phyloP scores from a whole-genome alignment of 1,140 invertebrate genomes.

The Pararge aegeria region DNA sequence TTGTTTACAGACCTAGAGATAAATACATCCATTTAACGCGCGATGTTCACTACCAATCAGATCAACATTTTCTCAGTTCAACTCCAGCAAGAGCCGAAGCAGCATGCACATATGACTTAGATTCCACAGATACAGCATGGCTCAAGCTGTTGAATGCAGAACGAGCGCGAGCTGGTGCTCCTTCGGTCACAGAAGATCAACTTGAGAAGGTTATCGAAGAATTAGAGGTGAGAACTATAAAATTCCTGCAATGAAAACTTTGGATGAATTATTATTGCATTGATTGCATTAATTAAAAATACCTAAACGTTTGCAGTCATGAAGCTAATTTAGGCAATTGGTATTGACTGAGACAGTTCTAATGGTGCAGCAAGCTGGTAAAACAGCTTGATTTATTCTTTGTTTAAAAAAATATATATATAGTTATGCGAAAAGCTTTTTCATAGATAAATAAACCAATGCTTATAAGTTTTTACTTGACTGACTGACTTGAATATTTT shows the following conservation, averaged over 20 bases:
- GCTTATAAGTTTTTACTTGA: neutral
- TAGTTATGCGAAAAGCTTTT: no score
- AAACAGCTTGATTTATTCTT: no score
- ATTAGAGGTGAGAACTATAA: slow-evolving; percentile 84
- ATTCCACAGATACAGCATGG: slow-evolving; percentile 96
- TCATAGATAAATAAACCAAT: no score
- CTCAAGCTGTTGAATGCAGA: slow-evolving; percentile 92
- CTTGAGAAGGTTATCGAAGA: slow-evolving; percentile 96
- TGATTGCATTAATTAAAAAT: no score
- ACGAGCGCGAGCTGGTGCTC: slow-evolving; percentile 87
- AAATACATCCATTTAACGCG: slow-evolving; percentile 94
- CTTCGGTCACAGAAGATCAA: slow-evolving; percentile 89
- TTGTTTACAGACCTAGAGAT: slow-evolving; percentile 89
- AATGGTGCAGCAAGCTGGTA: no score
- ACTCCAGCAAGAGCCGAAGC: slow-evolving; percentile 93
- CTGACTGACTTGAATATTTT: neutral
- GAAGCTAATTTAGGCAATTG: no score
- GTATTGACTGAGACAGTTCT: no score
- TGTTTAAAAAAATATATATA: no score
- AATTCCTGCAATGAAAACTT: neutral
- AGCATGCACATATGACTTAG: slow-evolving; percentile 96
- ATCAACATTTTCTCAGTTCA: slow-evolving; percentile 92
- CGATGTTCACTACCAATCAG: slow-evolving; percentile 91
- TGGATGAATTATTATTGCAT: no score
- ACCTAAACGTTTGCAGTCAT: no score